phyloP scores from a whole-genome alignment of 2,888 invertebrate species.

The Xylophagus ater region DNA sequence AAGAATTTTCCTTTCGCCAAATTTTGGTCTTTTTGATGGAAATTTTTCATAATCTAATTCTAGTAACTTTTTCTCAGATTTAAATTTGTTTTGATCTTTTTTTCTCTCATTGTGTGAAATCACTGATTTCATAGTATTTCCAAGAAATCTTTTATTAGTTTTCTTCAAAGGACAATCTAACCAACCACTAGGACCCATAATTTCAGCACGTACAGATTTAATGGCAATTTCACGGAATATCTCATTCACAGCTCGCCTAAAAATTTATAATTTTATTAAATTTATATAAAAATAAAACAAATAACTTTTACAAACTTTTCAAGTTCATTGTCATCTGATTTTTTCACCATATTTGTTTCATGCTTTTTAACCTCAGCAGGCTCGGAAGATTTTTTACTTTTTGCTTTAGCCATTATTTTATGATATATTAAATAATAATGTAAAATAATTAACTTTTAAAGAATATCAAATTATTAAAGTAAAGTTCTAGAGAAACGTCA shows the following conservation, averaged over 20 bases:
- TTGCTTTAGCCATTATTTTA: too few relatives aligned
- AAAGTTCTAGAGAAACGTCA: too few relatives aligned
- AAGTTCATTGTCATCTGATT: too few relatives aligned
- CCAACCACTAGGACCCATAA: constrained; percentile 51
- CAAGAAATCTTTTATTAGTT: constrained; percentile 45
- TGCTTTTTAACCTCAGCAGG: too few relatives aligned
- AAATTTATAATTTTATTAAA: too few relatives aligned
- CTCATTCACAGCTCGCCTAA: constrained; percentile 48
- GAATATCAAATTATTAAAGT: too few relatives aligned
- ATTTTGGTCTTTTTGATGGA: constrained; percentile 11
- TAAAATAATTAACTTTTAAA: too few relatives aligned
- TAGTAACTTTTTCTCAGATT: constrained; percentile 11
- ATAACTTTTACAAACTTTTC: too few relatives aligned
- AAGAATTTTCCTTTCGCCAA: constrained; percentile 12
- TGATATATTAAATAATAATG: too few relatives aligned
- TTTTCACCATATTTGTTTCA: too few relatives aligned
- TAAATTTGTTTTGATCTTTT: constrained; percentile 8
- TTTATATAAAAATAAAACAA: too few relatives aligned
- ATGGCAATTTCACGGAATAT: constrained; percentile 48
- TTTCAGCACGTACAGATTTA: constrained; percentile 48
- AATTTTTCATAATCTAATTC: constrained; percentile 11
- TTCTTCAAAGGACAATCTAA: constrained; percentile 42
- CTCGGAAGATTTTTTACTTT: too few relatives aligned
- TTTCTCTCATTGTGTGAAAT: constrained; percentile 41
- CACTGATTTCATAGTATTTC: constrained; percentile 41